Conservation (phyloP, 2,888 invertebrate genomes). For the Polia nebulosa region DNA sequence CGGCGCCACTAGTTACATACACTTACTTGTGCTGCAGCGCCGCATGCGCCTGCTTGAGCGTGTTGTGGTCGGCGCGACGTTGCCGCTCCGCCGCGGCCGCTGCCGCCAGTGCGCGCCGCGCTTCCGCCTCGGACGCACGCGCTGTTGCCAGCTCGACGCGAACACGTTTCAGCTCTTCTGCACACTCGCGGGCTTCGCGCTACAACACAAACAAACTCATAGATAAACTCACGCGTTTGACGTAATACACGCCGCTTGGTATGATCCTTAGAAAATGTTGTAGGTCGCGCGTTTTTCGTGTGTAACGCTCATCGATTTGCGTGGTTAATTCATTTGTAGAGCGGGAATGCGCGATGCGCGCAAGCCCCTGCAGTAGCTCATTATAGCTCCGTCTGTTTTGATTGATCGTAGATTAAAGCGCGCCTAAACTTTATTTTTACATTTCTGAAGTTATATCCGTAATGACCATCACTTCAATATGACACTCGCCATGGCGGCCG, state of each 20-base stretch:
- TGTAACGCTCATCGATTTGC: no score
- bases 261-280: not conserved
- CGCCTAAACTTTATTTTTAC: no score
- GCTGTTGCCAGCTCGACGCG: conserved; percentile 81
- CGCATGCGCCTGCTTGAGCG: conserved; percentile 96
- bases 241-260: not conserved
- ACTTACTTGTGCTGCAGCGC: conserved; percentile 90
- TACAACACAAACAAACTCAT: conserved; percentile 60
- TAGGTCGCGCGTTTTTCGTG: no score
- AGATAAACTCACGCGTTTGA: not conserved
- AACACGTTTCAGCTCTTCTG: conserved; percentile 87
- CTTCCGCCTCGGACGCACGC: conserved; percentile 94
- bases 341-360: no score
- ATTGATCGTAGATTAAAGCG: no score
- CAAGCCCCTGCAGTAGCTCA: no score
- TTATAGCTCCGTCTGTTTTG: no score
- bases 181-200: conserved; percentile 85
- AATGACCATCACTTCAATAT: no score
- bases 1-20: not conserved
- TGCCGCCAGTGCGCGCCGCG: conserved; percentile 90
- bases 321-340: no score
- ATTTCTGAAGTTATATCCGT: no score
- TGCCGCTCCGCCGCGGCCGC: conserved; percentile 79
- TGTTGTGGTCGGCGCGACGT: conserved; percentile 92
- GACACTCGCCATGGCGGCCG: no score